Percentiles rank a stretch among this genome's conserved stretches.
Evolutionary conservation across 2,797 vertebrate species (phyloP).

Genomic region (Melanotaenia trifasciata): DNA sequence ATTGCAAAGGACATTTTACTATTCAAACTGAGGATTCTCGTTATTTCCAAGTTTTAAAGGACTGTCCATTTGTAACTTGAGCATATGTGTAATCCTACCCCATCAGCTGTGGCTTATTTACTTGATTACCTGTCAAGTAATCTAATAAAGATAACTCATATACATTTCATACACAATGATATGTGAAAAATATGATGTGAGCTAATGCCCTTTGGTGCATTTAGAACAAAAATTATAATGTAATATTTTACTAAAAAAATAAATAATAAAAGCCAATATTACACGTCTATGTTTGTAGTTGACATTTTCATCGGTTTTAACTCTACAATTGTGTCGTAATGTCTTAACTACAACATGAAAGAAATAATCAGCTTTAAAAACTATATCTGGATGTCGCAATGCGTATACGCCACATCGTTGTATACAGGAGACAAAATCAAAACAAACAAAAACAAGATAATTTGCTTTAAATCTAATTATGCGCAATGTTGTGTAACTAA

Average conservation of each 20-base stretch:
- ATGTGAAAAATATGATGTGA: not conserved
- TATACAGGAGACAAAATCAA: not conserved
- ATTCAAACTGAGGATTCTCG: not conserved
- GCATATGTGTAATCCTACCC: not conserved
- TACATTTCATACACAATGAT: not conserved
- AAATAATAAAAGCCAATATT: not conserved
- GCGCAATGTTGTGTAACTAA: rapidly evolving
- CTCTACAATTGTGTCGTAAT: not conserved
- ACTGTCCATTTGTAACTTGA: too few relatives aligned
- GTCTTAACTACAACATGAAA: not conserved
- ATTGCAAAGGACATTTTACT: not conserved
- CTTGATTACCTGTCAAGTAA: not conserved
- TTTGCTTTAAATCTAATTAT: not conserved
- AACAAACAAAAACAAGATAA: too few relatives aligned
- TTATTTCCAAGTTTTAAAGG: too few relatives aligned
- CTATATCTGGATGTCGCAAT: slow-evolving; percentile 60
- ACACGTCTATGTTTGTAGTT: not conserved
- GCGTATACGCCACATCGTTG: slow-evolving; percentile 39
- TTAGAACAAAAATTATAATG: not conserved
- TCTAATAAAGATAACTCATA: not conserved
- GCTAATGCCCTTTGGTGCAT: not conserved
- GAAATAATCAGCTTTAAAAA: not conserved
- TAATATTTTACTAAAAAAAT: not conserved
- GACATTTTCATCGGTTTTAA: not conserved
- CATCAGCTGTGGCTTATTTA: not conserved